phyloP scores from a whole-genome alignment of 2,797 vertebrate genomes.

The Falco columbarius region DNA sequence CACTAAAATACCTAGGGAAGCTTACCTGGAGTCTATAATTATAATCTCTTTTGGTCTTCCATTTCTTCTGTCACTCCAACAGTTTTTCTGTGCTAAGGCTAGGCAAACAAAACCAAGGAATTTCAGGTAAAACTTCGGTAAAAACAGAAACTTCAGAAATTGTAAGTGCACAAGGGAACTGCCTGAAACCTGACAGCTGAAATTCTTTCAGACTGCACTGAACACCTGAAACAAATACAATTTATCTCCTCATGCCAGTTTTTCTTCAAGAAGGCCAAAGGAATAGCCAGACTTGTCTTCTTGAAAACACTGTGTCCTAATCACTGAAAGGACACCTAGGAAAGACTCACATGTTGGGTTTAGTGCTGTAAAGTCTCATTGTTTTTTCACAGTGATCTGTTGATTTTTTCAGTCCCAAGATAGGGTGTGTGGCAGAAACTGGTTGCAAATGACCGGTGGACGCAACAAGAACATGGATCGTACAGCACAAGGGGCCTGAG shows the following conservation, averaged over 20 bases:
- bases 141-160: neutral
- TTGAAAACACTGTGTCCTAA: neutral
- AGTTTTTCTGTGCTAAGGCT: neutral
- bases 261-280: neutral
- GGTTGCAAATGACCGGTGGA: neutral
- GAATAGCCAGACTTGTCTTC: neutral
- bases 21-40: neutral
- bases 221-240: neutral
- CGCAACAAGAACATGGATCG: neutral
- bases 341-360: neutral
- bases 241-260: neutral
- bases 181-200: neutral
- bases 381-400: neutral
- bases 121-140: neutral
- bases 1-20: neutral
- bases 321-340: neutral
- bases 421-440: neutral
- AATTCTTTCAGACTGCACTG: neutral
- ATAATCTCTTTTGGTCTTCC: neutral
- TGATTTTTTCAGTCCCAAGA: neutral
- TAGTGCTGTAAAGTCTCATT: neutral
- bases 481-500: neutral
- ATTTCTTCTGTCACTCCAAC: neutral
- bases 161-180: neutral
- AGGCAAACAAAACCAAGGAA: neutral